Evolutionary conservation across 2,888 invertebrate genomes (phyloP).

Genomic region (Lordiphosa andalusiaca): DNA sequence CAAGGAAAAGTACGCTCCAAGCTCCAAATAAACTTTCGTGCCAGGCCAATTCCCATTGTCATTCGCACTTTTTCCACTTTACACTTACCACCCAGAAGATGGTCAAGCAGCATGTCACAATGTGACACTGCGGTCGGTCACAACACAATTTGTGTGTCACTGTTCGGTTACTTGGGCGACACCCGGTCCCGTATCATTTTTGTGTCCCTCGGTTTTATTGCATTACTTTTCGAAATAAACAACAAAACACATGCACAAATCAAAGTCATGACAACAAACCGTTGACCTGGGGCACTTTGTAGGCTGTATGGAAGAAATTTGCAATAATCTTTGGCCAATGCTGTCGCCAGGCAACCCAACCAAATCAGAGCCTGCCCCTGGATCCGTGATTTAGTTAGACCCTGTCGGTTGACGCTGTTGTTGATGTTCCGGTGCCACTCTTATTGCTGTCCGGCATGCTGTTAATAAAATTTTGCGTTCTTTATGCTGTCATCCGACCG

Average conservation of each 20-base stretch:
- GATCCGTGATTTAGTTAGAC: conserved; percentile 17
- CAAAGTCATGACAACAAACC: conserved; percentile 59
- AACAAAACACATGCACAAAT: conserved; percentile 54
- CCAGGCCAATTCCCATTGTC: conserved; percentile 46
- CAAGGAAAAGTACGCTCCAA: conserved; percentile 28
- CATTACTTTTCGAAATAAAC: conserved; percentile 33
- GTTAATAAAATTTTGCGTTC: conserved; percentile 70
- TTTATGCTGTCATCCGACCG: conserved; percentile 60
- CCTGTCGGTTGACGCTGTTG: conserved; percentile 17
- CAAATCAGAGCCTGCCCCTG: conserved; percentile 1
- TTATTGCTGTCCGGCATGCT: conserved; percentile 69
- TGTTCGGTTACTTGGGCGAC: conserved; percentile 15
- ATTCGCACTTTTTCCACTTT: conserved; percentile 36
- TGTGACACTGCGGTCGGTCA: conserved; percentile 30
- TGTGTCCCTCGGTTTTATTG: conserved; percentile 47
- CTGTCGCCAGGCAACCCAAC: conserved; percentile 42
- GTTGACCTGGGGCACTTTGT: conserved; percentile 58
- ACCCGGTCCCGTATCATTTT: conserved; percentile 20
- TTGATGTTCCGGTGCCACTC: conserved; percentile 28
- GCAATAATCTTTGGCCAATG: conserved; percentile 36
- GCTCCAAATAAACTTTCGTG: conserved; percentile 44
- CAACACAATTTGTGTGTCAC: conserved; percentile 43
- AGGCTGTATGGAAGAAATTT: conserved; percentile 37
- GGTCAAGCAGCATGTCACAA: conserved; percentile 33
- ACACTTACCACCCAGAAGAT: conserved; percentile 20